phyloP scores from a whole-genome alignment of 2,888 invertebrate species.

The Sussaba pulchella region DNA sequence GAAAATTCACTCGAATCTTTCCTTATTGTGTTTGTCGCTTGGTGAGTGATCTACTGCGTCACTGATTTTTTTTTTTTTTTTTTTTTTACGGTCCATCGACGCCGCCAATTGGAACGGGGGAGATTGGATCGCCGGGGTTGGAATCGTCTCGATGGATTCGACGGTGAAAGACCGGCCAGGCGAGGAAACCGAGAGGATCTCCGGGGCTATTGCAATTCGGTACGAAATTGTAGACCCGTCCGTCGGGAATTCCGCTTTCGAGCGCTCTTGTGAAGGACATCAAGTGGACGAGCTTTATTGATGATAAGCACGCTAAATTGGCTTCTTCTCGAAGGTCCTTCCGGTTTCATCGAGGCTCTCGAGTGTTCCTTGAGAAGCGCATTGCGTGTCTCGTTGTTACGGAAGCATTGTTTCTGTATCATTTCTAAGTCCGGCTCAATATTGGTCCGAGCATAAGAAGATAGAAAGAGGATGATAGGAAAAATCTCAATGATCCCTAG shows the following conservation, averaged over 20 bases:
- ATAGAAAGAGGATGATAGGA: too few relatives aligned
- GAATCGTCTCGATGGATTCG: conserved; percentile 33
- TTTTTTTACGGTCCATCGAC: conserved; percentile 64
- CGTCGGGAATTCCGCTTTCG: conserved; percentile 24
- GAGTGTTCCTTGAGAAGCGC: not conserved
- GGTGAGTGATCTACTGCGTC: conserved; percentile 51
- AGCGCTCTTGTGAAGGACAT: conserved; percentile 30
- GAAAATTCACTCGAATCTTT: conserved; percentile 65
- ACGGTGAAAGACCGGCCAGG: not conserved
- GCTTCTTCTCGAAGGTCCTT: conserved; percentile 36
- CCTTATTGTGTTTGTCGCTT: conserved; percentile 67
- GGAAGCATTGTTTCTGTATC: not conserved
- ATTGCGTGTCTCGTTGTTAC: not conserved
- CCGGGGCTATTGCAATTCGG: conserved; percentile 1
- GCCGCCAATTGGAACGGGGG: conserved; percentile 65
- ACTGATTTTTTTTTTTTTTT: conserved; percentile 23
- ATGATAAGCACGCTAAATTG: conserved; percentile 62
- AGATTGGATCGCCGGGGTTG: conserved; percentile 63
- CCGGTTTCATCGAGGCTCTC: not conserved
- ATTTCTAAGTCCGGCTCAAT: too few relatives aligned
- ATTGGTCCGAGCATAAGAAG: too few relatives aligned
- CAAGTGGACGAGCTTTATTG: conserved; percentile 52
- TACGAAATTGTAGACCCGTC: conserved; percentile 23
- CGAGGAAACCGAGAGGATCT: not conserved
- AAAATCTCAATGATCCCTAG: too few relatives aligned